Base-by-base conservation (phyloP, 2,113 vertebrate species). In the Toxostoma redivivum region DNA sequence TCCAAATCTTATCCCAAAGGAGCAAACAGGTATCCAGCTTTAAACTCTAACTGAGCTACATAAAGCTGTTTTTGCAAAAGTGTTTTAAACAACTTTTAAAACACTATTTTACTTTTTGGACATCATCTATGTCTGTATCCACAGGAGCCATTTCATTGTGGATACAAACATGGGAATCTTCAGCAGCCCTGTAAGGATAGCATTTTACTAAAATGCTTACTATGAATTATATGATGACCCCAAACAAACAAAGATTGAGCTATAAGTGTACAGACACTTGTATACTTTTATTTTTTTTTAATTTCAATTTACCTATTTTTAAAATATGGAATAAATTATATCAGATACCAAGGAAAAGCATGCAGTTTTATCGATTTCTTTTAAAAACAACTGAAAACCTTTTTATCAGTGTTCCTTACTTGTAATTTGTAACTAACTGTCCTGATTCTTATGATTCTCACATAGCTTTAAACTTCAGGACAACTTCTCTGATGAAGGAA, bases 21-120 rank as follows among this genome's bases (percentile, higher is more conserved):
- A 77, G 9, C 10, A 64, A 15, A 78, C 21, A 47, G 40, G 74
- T 28, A 74, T 28, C 47, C 81, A 81, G 67, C 47, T 88, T 83
- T 90, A 65, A 77, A 88, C 67, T 57, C 16, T 31, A 37, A 31
- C 22, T 15, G 33, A 83, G 70, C 22, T 61, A 69, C 35, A 66
- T 37, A 80, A 50, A 48, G 28, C 50, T 86, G 20, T 31, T 64
- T 92, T 62, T 57, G 71, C 20, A 54, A 17, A 25, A 73, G 87
- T 23, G 28, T 83, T 94, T 93, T 81, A 83, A 95, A 73, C 7
- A 44, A 45, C 40, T 66, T 91, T 95, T 94, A 91, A 94, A 96
- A 25, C 61, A 90, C 61, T 17, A 2, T 48, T 45, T 61, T 90
- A 40, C 44, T 72, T 56, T 93, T 23, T 61, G 44, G 56, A n/a